Conservation (phyloP, 2,113 vertebrate genomes). For the Amphilophus citrinellus region DNA sequence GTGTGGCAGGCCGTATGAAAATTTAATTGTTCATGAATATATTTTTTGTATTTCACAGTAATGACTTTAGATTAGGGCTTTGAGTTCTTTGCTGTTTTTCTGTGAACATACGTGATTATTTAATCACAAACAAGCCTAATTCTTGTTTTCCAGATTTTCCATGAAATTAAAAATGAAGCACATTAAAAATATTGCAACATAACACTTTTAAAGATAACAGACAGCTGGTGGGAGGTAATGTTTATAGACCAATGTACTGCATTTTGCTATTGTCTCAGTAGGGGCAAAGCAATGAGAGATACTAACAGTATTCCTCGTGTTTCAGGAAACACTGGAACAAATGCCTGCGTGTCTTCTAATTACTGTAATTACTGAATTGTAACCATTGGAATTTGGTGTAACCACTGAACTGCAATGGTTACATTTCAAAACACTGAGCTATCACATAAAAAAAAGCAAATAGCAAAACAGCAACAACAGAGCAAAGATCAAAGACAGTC, state of each 20-base stretch:
- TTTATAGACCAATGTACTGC: not conserved
- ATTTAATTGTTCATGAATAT: not conserved
- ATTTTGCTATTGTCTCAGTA: not conserved
- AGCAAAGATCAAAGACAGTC: not conserved
- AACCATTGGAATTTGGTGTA: not conserved
- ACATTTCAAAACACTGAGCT: not conserved
- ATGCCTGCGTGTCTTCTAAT: not conserved
- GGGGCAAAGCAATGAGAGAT: not conserved
- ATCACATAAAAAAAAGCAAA: not conserved
- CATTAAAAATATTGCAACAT: not conserved
- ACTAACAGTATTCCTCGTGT: not conserved
- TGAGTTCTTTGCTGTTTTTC: constrained; percentile 2
- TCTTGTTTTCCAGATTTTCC: not conserved
- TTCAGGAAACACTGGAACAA: not conserved
- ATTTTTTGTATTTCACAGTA: not conserved
- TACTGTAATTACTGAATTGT: not conserved
- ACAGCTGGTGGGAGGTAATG: not conserved
- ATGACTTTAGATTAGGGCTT: not conserved
- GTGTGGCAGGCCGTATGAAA: not conserved
- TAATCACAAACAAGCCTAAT: not conserved
- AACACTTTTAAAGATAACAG: not conserved
- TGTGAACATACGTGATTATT: not conserved
- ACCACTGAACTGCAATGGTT: not conserved
- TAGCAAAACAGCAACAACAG: not conserved
- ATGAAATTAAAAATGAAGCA: constrained; percentile 1